Percentiles rank a stretch among this genome's conserved stretches.
phyloP scores from a whole-genome alignment of 1,140 invertebrate species.

The Trichonephila inaurata region DNA sequence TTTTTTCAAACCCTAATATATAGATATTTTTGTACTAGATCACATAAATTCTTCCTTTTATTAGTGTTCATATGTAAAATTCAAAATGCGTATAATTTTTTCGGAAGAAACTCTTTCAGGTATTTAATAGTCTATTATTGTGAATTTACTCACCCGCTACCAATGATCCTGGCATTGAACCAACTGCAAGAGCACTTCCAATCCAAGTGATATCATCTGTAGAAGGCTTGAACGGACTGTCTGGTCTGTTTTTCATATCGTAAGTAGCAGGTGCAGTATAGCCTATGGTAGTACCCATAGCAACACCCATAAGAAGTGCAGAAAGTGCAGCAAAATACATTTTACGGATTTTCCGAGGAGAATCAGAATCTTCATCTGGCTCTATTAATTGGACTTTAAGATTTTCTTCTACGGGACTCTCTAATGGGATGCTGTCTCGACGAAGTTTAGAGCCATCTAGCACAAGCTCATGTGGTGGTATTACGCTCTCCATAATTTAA shows the following conservation, averaged over 20 bases:
- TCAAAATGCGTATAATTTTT: no score
- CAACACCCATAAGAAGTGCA: slow-evolving; percentile 54
- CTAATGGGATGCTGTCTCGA: not conserved
- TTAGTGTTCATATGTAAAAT: no score
- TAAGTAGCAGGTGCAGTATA: slow-evolving; percentile 49
- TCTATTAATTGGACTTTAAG: not conserved
- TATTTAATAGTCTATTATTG: no score
- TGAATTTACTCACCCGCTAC: slow-evolving; percentile 71
- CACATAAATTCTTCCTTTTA: no score
- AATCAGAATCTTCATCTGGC: not conserved
- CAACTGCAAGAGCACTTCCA: slow-evolving; percentile 72
- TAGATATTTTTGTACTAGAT: no score
- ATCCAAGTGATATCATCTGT: slow-evolving; percentile 72
- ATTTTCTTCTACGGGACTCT: not conserved
- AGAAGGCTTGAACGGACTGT: slow-evolving; percentile 11
- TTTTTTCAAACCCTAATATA: no score
- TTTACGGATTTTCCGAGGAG: not conserved
- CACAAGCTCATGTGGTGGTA: no score
- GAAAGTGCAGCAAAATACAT: slow-evolving; percentile 74
- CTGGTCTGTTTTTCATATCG: slow-evolving; percentile 9
- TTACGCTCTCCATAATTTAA: no score
- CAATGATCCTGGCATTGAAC: slow-evolving; percentile 75
- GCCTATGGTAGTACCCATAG: slow-evolving; percentile 1
- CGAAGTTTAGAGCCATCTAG: not conserved
- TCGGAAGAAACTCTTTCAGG: no score